These are phyloP conservation scores for Amazona vittata DNA, from an alignment of 2,113 vertebrate genomes.

Conservation along the genomic window DNA sequence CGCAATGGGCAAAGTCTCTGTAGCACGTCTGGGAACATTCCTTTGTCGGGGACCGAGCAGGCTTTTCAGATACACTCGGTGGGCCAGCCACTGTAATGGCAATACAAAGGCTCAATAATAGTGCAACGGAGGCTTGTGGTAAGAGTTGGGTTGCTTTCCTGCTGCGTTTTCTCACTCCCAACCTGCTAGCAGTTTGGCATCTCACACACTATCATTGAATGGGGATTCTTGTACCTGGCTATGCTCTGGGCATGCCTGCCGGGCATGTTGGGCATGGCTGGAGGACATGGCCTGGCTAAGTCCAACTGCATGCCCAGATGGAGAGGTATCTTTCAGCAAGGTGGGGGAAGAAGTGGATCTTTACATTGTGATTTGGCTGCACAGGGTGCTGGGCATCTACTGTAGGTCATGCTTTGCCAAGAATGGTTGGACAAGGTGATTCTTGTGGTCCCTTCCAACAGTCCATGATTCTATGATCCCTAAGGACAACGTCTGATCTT, in stretches of 20 bases:
- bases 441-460: neutral
- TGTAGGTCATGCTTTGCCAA: neutral
- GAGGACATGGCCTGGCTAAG: neutral
- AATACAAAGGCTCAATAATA: neutral
- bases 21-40: neutral
- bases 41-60: neutral
- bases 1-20: neutral
- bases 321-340: neutral
- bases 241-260: neutral
- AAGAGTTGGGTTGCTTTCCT: neutral
- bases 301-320: neutral
- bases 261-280: neutral
- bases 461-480: neutral
- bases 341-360: neutral
- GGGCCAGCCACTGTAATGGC: neutral
- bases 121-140: neutral
- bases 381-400: neutral
- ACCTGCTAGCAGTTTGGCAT: neutral
- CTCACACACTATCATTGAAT: neutral
- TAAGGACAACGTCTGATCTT: neutral
- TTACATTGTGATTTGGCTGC: neutral
- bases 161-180: neutral
- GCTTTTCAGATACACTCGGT: neutral
- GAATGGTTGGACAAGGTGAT: neutral
- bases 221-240: neutral